These are phyloP conservation scores for Pelodytes ibericus DNA, from an alignment of 2,797 vertebrate genomes.

Conservation along the genomic window DNA sequence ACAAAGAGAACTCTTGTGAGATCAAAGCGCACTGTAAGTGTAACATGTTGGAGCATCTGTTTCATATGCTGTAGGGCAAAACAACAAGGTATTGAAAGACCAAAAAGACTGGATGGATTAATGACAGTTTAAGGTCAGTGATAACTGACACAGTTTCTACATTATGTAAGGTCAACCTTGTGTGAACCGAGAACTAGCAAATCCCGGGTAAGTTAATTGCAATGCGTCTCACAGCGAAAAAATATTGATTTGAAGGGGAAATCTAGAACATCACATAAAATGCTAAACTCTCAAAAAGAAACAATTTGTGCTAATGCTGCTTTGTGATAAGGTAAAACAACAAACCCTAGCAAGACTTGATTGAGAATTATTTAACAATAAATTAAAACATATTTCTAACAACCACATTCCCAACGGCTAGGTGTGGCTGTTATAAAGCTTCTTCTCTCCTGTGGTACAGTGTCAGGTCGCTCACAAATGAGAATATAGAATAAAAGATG, in stretches of 20 bases:
- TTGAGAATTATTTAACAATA: too few relatives aligned
- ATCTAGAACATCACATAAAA: too few relatives aligned
- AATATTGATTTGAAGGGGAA: background rate
- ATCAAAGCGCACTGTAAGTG: constrained; percentile 42
- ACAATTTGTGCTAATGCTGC: too few relatives aligned
- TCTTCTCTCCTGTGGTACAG: too few relatives aligned
- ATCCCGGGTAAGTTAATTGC: background rate
- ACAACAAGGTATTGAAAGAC: constrained; percentile 45
- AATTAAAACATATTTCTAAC: too few relatives aligned
- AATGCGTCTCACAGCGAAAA: background rate
- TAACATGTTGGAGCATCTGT: constrained; percentile 36
- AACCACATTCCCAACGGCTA: too few relatives aligned
- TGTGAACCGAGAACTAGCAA: background rate
- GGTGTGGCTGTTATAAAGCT: too few relatives aligned
- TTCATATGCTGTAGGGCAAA: constrained; percentile 40
- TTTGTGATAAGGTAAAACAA: too few relatives aligned
- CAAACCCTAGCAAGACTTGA: too few relatives aligned
- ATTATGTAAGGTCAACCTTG: constrained; percentile 28
- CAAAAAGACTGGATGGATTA: constrained; percentile 14
- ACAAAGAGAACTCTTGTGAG: constrained; percentile 31
- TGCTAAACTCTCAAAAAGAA: too few relatives aligned
- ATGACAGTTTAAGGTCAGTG: constrained; percentile 54
- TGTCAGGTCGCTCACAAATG: too few relatives aligned
- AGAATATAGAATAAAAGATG: too few relatives aligned
- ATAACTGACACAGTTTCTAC: constrained; percentile 34